Conservation (phyloP, 2,888 invertebrate species). For the Pristionchus fissidentatus region DNA sequence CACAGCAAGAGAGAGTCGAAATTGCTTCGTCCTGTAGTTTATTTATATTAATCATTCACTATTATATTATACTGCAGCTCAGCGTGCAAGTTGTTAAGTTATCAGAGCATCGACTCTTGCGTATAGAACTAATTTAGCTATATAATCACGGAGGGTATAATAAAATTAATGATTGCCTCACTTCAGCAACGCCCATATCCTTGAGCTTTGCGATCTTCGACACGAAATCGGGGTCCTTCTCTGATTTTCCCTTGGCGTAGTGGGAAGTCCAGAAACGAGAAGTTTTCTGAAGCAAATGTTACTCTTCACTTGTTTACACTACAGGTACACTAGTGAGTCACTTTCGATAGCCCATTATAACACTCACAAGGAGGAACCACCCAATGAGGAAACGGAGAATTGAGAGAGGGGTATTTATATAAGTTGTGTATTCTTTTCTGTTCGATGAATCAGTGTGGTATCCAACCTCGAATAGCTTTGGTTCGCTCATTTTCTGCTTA, state of each 20-base stretch:
- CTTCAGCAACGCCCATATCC: conserved; percentile 94
- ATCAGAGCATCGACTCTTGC: too few species aligned
- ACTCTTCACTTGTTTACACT: background rate
- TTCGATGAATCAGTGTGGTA: background rate
- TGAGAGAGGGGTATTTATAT: background rate
- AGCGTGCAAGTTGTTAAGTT: too few species aligned
- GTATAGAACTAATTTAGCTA: too few species aligned
- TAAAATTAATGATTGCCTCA: conserved; percentile 62
- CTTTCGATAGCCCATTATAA: too few species aligned
- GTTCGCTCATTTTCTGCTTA: conserved; percentile 92
- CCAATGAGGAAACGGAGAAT: background rate
- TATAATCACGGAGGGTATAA: too few species aligned
- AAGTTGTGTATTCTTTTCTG: background rate
- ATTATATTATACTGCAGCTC: background rate
- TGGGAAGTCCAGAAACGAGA: conserved; percentile 95
- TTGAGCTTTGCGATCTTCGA: conserved; percentile 88
- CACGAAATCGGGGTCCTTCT: conserved; percentile 85
- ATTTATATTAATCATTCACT: background rate
- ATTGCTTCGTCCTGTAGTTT: conserved; percentile 70
- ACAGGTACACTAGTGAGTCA: background rate
- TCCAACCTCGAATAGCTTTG: conserved; percentile 84
- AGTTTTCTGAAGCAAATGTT: conserved; percentile 80
- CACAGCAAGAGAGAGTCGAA: conserved; percentile 63
- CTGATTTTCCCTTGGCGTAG: conserved; percentile 89
- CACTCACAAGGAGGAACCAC: too few species aligned